phyloP scores from a whole-genome alignment of 2,888 invertebrate species.

The Liodrosophila aerea region DNA sequence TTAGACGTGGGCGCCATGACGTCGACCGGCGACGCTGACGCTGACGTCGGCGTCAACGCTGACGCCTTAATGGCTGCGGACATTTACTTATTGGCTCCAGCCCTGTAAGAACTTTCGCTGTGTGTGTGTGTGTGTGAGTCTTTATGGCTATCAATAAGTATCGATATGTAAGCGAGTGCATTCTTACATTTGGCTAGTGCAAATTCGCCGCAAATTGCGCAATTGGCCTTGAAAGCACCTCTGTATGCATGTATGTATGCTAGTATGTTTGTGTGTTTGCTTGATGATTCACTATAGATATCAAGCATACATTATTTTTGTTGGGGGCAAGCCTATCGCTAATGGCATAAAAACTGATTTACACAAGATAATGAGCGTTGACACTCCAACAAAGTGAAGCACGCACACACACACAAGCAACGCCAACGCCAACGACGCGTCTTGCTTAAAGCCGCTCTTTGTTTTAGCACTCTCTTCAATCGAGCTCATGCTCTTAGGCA shows the following conservation, averaged over 20 bases:
- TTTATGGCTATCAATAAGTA: no score
- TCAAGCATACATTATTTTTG: neutral
- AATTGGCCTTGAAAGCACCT: slow-evolving; percentile 40
- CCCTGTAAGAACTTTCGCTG: neutral
- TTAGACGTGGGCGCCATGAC: slow-evolving; percentile 68
- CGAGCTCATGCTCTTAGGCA: slow-evolving; percentile 25
- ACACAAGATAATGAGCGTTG: slow-evolving; percentile 15
- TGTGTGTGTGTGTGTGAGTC: neutral
- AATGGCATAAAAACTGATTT: slow-evolving; percentile 13
- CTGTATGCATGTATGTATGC: slow-evolving; percentile 5
- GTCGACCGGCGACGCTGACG: slow-evolving; percentile 47
- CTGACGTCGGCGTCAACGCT: slow-evolving; percentile 8
- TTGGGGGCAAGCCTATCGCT: slow-evolving; percentile 21
- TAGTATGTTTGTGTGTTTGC: neutral
- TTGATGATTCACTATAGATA: slow-evolving; percentile 22
- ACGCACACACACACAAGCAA: slow-evolving; percentile 1
- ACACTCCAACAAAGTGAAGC: neutral
- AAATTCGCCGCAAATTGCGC: slow-evolving; percentile 33
- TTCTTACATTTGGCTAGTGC: slow-evolving; percentile 20
- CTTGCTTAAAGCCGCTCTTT: slow-evolving; percentile 14
- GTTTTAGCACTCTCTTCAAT: neutral
- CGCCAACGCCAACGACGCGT: slow-evolving; percentile 18
- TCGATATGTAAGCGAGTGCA: neutral
- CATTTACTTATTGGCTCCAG: slow-evolving; percentile 21
- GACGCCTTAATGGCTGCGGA: slow-evolving; percentile 42